A percentile compares a stretch with the other conserved stretches of the same genome.
Evolutionary conservation across 2,797 vertebrate species (phyloP).

Genomic region (Echiichthys vipera): DNA sequence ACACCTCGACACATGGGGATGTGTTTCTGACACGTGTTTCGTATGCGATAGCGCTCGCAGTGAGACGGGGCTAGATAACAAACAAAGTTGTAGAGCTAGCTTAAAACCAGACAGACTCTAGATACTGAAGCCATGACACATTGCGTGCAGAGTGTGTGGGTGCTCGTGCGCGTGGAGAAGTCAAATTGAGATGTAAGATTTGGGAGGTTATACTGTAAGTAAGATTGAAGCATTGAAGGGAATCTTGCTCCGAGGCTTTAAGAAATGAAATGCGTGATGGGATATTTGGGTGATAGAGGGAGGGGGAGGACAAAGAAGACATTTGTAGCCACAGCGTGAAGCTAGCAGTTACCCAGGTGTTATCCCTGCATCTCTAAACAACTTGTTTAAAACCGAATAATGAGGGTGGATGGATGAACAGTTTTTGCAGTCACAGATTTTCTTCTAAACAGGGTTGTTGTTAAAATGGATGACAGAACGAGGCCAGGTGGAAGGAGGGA

Average conservation of each 20-base stretch:
- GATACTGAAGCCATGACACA: slow-evolving; percentile 8
- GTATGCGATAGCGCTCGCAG: not conserved
- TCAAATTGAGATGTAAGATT: slow-evolving; percentile 33
- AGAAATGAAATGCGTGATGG: slow-evolving; percentile 55
- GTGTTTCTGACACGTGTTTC: slow-evolving; percentile 41
- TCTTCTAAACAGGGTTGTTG: slow-evolving; percentile 7
- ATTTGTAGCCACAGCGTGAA: slow-evolving; percentile 46
- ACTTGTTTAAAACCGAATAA: slow-evolving; percentile 58
- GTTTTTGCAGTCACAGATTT: slow-evolving; percentile 27
- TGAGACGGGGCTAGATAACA: slow-evolving; percentile 37
- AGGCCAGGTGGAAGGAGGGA: slow-evolving; percentile 1
- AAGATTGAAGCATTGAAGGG: slow-evolving; percentile 23
- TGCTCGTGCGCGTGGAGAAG: slow-evolving; percentile 7
- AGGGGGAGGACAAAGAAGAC: slow-evolving; percentile 23
- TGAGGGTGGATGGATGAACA: slow-evolving; percentile 24
- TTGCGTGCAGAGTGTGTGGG: not conserved
- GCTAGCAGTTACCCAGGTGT: slow-evolving; percentile 24
- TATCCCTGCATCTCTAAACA: slow-evolving; percentile 48
- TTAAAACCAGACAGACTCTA: slow-evolving; percentile 36
- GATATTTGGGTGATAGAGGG: slow-evolving; percentile 27
- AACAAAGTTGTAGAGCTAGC: slow-evolving; percentile 41
- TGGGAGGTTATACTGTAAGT: slow-evolving; percentile 30
- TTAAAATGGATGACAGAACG: not conserved
- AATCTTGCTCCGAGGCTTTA: slow-evolving; percentile 30
- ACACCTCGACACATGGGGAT: slow-evolving; percentile 68